Percentiles rank a stretch among this genome's conserved stretches.
These are phyloP conservation scores for Neofelis nebulosa DNA, from an alignment of 2,113 vertebrate species.

Conservation along the genomic window DNA sequence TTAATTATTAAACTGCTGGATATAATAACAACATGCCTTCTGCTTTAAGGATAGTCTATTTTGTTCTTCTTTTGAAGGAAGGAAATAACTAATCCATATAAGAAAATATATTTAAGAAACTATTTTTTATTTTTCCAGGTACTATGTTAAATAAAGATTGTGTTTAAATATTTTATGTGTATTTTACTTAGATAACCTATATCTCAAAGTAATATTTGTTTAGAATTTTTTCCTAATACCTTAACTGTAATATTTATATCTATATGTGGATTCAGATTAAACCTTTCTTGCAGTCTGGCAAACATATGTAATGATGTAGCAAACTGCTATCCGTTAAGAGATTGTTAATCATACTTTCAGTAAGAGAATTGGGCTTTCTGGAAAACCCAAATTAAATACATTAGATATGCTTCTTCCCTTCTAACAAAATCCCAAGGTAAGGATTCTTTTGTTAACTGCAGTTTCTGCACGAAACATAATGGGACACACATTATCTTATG, in stretches of 20 bases:
- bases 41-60: constrained; percentile 76
- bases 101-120: constrained; percentile 57
- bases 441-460: constrained; percentile 42
- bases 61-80: constrained; percentile 69
- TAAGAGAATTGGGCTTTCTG: constrained; percentile 47
- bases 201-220: constrained; percentile 48
- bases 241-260: constrained; percentile 47
- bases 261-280: constrained; percentile 60
- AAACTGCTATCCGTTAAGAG: constrained; percentile 15
- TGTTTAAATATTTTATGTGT: constrained; percentile 56
- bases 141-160: constrained; percentile 64
- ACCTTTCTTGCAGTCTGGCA: constrained; percentile 36
- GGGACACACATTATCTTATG: neutral
- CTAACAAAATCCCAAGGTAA: constrained; percentile 4
- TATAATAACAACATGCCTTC: constrained; percentile 76
- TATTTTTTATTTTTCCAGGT: constrained; percentile 64
- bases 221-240: constrained; percentile 49
- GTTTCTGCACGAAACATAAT: constrained; percentile 21
- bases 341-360: constrained; percentile 50
- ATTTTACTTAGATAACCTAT: constrained; percentile 60
- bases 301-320: constrained; percentile 42
- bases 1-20: constrained; percentile 73
- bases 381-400: constrained; percentile 28
- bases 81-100: constrained; percentile 57
- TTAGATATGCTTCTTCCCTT: neutral